A percentile compares a stretch with the other conserved stretches of the same genome.
phyloP scores from a whole-genome alignment of 1,140 invertebrate species.

The Gryllus bimaculatus region DNA sequence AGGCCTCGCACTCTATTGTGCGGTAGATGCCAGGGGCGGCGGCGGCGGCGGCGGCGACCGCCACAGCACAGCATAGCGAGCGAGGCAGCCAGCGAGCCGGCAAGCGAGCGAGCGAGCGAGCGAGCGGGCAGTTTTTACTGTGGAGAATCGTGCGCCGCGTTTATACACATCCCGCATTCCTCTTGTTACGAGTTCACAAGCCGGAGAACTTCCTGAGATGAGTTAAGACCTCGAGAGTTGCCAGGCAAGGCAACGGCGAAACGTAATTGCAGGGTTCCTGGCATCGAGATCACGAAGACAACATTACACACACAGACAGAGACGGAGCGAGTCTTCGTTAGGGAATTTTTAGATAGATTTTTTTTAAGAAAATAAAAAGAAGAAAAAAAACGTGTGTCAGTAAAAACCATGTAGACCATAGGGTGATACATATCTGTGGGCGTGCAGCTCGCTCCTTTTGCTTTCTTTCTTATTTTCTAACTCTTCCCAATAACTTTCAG shows the following conservation, averaged over 20 bases:
- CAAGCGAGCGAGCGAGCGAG: neutral
- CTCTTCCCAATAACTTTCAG: neutral
- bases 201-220: constrained; percentile 2
- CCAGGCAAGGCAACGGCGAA: neutral
- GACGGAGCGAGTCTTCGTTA: neutral
- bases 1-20: no score
- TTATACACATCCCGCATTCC: constrained; percentile 3
- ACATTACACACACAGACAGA: neutral
- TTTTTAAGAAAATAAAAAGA: neutral
- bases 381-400: neutral
- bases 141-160: neutral
- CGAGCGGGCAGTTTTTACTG: neutral
- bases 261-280: neutral
- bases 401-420: constrained; percentile 5
- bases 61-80: no score
- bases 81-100: no score
- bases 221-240: neutral
- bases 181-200: constrained; percentile 4
- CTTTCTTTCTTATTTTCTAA: neutral
- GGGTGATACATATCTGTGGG: constrained; percentile 3
- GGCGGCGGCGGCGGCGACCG: no score
- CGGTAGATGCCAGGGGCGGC: no score
- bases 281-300: constrained; percentile 3
- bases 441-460: neutral
- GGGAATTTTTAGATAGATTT: constrained; percentile 5